Evolutionary conservation across 2,113 vertebrate genomes (phyloP).

Genomic region (Picathartes gymnocephalus): DNA sequence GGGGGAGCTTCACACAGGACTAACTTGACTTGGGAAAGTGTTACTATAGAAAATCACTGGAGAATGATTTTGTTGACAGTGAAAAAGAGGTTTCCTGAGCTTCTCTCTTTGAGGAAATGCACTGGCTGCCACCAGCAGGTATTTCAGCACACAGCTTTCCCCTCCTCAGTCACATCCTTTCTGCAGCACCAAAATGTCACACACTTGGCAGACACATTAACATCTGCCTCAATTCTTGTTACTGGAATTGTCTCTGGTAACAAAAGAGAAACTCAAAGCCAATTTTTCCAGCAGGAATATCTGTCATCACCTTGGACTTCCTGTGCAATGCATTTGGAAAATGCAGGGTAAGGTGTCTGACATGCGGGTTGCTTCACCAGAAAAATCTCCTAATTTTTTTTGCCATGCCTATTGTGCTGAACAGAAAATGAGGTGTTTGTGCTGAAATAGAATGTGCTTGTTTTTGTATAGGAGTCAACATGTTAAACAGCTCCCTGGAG

Average conservation of each 20-base stretch:
- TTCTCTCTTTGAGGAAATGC: neutral
- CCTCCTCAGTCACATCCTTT: neutral
- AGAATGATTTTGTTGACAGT: conserved; percentile 5
- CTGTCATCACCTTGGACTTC: neutral
- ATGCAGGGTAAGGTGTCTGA: neutral
- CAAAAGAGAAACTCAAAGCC: neutral
- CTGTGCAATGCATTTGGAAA: neutral
- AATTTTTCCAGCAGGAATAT: neutral
- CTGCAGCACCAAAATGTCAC: neutral
- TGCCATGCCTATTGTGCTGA: neutral
- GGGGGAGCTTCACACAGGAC: neutral
- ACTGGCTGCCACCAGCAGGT: neutral
- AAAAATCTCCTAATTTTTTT: neutral
- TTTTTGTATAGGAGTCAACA: neutral
- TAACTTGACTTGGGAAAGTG: neutral
- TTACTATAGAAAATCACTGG: neutral
- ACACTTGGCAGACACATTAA: neutral
- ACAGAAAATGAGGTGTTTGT: neutral
- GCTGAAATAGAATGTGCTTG: neutral
- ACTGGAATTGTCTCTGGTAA: neutral
- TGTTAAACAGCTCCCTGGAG: neutral
- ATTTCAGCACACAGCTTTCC: neutral
- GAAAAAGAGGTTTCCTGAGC: neutral
- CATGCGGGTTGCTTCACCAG: neutral
- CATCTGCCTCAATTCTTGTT: neutral